Percentiles rank a stretch among this genome's conserved stretches.
phyloP scores from a whole-genome alignment of 2,888 invertebrate genomes.

The Hypolimnas misippus region DNA sequence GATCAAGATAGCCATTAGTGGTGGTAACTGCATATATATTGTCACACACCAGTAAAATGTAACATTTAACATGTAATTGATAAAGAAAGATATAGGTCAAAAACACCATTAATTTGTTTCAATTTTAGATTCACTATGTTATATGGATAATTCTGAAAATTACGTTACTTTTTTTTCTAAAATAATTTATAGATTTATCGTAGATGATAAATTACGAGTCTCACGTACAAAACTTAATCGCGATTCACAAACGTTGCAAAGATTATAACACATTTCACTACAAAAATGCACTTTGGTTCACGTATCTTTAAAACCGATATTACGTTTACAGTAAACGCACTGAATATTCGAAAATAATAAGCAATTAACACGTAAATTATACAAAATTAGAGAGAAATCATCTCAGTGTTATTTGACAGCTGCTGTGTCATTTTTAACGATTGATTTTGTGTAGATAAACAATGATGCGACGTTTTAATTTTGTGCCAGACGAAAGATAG shows the following conservation, averaged over 20 bases:
- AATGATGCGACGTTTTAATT: conserved; percentile 41
- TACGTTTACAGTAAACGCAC: neutral
- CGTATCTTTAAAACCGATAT: neutral
- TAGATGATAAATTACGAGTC: neutral
- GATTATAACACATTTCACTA: neutral
- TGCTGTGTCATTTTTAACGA: conserved; percentile 57
- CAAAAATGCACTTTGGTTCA: neutral
- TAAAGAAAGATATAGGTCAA: conserved; percentile 1
- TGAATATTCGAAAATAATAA: conserved; percentile 43
- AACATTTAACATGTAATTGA: neutral
- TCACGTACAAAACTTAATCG: neutral
- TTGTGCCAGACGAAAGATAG: conserved; percentile 25
- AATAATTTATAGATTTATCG: neutral
- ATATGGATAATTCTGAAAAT: neutral
- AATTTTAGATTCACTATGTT: neutral
- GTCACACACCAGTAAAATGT: neutral
- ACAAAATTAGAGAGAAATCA: conserved; percentile 46
- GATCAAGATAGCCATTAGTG: neutral
- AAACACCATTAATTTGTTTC: neutral
- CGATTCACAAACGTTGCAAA: neutral
- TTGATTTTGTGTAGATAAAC: conserved; percentile 47
- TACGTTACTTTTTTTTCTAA: neutral
- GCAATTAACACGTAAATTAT: conserved; percentile 42
- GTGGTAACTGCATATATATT: neutral
- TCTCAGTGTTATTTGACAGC: conserved; percentile 62